Base-by-base conservation (phyloP, 2,113 vertebrate species). In the Chlorocebus sabaeus region DNA sequence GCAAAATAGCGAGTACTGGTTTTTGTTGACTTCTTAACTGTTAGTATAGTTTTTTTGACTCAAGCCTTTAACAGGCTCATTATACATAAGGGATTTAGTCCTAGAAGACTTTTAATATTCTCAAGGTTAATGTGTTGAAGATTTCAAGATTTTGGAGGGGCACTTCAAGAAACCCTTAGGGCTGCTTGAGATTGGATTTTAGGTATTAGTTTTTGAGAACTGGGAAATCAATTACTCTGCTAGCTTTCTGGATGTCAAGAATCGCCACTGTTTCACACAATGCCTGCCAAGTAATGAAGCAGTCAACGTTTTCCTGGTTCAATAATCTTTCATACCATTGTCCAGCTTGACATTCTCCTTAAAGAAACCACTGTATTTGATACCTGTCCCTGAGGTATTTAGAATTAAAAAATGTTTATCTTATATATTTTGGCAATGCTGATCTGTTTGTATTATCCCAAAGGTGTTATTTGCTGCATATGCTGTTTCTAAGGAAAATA, bases 161-260 rank as follows among this genome's bases (percentile, higher is more conserved):
- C 50, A 88, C 75, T 93, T 83, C 20, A 18, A 89, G 88, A 97
- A 97, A 45, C 93, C 94, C 93, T 97, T 89, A 96, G 92, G 95
- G 97, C 86, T 89, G 48, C 84, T 93, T 96, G 90, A 98, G 90
- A 96, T 96, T 96, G 89, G 95, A 97, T 98, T 96, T 95, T 86
- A 96, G 94, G 75, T 64, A 81, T 89, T 96, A 78, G 43, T 88
- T 95, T 96, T 94, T 90, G 45, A 94, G 95, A 92, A 96, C 55
- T 89, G 75, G 75, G 57, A 97, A 97, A 97, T 97, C 79, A 97
- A 97, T 98, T 97, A 97, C 73, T 86, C 32, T 91, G 95, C 96
- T 55, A 93, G 91, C 72, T 97, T 95, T 64, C 50, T 94, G 81
- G 95, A 83, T 97, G 90, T 97, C 94, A 95, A 89, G 84, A 92